Evolutionary conservation across 2,888 invertebrate genomes (phyloP).

Genomic region (Eubasilissa splendida): DNA sequence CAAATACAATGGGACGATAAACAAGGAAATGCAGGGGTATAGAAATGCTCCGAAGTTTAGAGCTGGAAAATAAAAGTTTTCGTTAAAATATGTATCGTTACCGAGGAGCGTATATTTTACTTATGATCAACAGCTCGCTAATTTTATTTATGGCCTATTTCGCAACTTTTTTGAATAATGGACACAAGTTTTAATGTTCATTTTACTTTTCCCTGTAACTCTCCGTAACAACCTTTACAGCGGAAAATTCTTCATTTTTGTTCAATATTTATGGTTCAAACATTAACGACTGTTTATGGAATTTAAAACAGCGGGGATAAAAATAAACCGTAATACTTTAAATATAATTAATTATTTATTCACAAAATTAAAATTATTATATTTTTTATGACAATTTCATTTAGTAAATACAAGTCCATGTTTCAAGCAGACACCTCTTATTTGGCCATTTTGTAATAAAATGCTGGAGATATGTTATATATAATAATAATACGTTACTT

Average conservation of each 20-base stretch:
- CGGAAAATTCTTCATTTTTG: neutral
- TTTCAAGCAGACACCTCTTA: no score
- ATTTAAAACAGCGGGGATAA: neutral
- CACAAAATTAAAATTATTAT: no score
- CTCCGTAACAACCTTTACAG: slow-evolving; percentile 8
- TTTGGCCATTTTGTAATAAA: no score
- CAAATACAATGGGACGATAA: slow-evolving; percentile 53
- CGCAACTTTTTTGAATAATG: slow-evolving; percentile 52
- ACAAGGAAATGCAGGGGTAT: slow-evolving; percentile 46
- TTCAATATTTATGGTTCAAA: no score
- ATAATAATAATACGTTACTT: no score
- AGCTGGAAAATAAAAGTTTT: slow-evolving; percentile 52
- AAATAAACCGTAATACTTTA: no score
- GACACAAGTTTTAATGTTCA: slow-evolving; percentile 51
- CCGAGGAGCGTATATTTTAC: slow-evolving; percentile 52
- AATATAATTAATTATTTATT: no score
- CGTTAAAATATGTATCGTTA: slow-evolving; percentile 54
- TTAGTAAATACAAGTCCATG: no score
- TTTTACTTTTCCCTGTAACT: slow-evolving; percentile 42
- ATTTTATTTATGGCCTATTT: slow-evolving; percentile 58
- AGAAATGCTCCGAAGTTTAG: slow-evolving; percentile 44
- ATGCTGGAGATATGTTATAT: no score
- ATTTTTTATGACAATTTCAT: no score
- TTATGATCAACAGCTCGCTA: slow-evolving; percentile 57
- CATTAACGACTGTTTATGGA: neutral